Evolutionary conservation across 2,888 invertebrate genomes (phyloP), one percentile per base, ranked within the genome.

Genomic region (Ennomos quercinarius): DNA sequence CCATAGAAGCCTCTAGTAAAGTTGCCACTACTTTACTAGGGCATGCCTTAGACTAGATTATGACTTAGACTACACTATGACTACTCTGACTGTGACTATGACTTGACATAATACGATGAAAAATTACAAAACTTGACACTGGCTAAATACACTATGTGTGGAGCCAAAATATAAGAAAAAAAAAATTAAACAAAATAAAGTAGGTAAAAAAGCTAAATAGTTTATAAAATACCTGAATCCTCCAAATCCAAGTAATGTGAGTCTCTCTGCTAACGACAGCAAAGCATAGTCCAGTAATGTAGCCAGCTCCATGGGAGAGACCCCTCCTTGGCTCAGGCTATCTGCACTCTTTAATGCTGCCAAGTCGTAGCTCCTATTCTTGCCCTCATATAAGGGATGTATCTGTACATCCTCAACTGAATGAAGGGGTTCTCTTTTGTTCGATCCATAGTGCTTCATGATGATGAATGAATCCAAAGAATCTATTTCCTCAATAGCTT

Each of bases 381-480:
- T 68, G 8, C 81, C 84, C 53, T 69, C 75, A 68, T 83, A 86
- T 38, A 67, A 72, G 8, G 89, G 89, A 69, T 91, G 89, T 17
- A 86, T 70, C 43, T 70, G 77, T 17, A 87, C 78, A 61, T 83
- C 86, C 0, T 73, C 64, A 50, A 89, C 71, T 0, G 69, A 56
- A 57, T 80, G 80, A 10, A 76, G 66, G 36, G 55, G 66, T 2
- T 79, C 80, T 9, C 62, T 64, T n/a, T 56, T 52, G 9, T 48
- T 49, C 9, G 63, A 74, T 6, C 80, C 84, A 47, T 78, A 80
- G 5, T 72, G 66, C 57, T 83, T 81, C 71, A 84, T 70, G 59
- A 91, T 86, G 4, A 88, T 78, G 66, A 85, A 89, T 9, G 80
- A 77, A 64, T 89, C 87, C 38, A 89, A 64, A 0, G 84, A 76